Percentiles rank a stretch among this genome's conserved stretches.
Conservation (phyloP, 2,113 vertebrate species). For the Oxygymnocypris stewartii region DNA sequence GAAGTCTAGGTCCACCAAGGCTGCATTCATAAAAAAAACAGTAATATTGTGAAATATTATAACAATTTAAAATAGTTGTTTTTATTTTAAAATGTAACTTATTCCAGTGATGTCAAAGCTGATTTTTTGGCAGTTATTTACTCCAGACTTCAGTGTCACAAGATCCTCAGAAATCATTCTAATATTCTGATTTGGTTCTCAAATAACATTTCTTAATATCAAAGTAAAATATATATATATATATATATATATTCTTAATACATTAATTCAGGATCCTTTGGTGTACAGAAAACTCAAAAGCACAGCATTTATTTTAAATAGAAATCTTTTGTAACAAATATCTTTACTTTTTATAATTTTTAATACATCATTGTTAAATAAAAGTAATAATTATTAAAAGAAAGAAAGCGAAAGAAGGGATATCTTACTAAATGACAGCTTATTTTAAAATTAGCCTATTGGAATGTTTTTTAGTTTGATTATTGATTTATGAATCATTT, state of each 20-base stretch:
- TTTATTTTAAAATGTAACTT: background rate
- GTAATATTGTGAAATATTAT: background rate
- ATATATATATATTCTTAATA: too few species aligned
- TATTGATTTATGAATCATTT: too few species aligned
- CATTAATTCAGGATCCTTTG: background rate
- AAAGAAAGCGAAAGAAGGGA: too few species aligned
- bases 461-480: too few species aligned
- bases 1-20: background rate
- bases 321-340: too few species aligned
- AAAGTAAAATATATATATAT: too few species aligned
- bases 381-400: background rate
- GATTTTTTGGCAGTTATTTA: background rate
- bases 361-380: background rate
- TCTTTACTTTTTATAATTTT: background rate
- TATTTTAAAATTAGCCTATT: background rate
- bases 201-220: background rate
- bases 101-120: background rate
- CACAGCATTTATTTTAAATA: background rate
- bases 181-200: background rate
- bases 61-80: background rate
- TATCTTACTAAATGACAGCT: background rate
- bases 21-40: background rate
- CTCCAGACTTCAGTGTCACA: background rate
- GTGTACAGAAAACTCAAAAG: background rate
- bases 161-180: background rate